Evolutionary conservation across 2,888 invertebrate species (phyloP).

Genomic region (Heliothis peltigera): DNA sequence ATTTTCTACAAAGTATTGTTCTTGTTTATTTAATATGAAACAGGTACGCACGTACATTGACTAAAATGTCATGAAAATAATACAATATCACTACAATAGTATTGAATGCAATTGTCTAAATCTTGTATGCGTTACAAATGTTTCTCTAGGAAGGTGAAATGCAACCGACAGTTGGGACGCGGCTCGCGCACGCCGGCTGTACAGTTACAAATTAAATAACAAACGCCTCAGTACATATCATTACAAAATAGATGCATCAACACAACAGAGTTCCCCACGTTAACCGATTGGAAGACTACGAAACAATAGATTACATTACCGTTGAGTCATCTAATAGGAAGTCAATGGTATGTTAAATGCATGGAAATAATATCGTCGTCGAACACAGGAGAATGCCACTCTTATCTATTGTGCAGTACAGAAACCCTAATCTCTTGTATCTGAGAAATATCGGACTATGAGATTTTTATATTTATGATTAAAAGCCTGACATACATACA

Average conservation of each 20-base stretch:
- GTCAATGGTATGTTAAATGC: conserved; percentile 65
- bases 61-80: conserved; percentile 81
- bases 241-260: conserved; percentile 72
- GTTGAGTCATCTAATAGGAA: conserved; percentile 64
- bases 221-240: conserved; percentile 58
- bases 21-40: conserved; percentile 74
- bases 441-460: conserved; percentile 81
- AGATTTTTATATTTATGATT: conserved; percentile 79
- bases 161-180: conserved; percentile 56
- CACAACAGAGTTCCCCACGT: conserved; percentile 71
- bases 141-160: conserved; percentile 71
- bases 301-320: conserved; percentile 64
- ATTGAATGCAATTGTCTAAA: conserved; percentile 65
- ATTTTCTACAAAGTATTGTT: conserved; percentile 71
- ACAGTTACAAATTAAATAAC: conserved; percentile 62
- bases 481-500: conserved; percentile 86
- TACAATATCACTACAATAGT: conserved; percentile 66
- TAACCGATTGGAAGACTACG: conserved; percentile 85
- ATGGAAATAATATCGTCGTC: conserved; percentile 59
- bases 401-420: conserved; percentile 78
- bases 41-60: conserved; percentile 84
- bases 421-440: conserved; percentile 84
- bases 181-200: conserved; percentile 19
- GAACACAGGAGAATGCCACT: conserved; percentile 66
- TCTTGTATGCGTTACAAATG: conserved; percentile 58